Base-by-base conservation (phyloP, 1,140 invertebrate genomes). In the Musca domestica region DNA sequence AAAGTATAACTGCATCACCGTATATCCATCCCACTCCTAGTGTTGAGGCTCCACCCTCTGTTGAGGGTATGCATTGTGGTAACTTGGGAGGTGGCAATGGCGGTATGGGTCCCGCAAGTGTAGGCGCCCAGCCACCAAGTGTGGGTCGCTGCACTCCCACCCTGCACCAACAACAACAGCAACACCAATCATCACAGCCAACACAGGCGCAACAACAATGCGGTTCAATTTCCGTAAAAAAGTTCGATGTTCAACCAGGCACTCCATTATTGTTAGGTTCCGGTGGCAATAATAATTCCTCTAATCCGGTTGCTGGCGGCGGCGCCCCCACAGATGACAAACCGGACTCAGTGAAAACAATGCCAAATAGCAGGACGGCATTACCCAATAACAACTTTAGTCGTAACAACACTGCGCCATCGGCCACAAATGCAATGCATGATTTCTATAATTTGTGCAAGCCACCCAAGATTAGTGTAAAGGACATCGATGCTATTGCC, bases 401-500 rank as follows among this genome's bases (percentile, higher is more conserved):
- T 20, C 19, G 27, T 41, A 61, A 61, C 17, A 15, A 15, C 54
- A 19, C 20, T 52, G 34, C 19, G 3, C 51, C 47, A 14, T 76
- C 71, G 58, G 67, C 74, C 7, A 66, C 73, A 61, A 76, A 76
- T 52, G 77, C 74, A 20, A 70, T 78, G 23, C 77, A 74, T 25
- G 72, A 77, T 52, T 69, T 77, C 19, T 70, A 76, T 7, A 76
- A 74, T 67, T 73, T 83, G 34, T 79, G 90, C 67, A 91, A 91
- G 74, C 84, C 91, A 72, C 94, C 94, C 6, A 78, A 88, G 52
- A 83, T 95, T 48, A 87, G 86, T 15, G 87, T 88, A 1, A 88
- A 88, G 75, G 90, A 92, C 72, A 88, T 91, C 63, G 90, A 93
- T 72, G 87, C 88, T 67, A 87, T 88, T 71, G 85, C 91, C 1